Percentiles rank a stretch among this genome's conserved stretches.
These are phyloP conservation scores for Solenopsis fugax DNA, from an alignment of 1,140 invertebrate species.

Conservation along the genomic window DNA sequence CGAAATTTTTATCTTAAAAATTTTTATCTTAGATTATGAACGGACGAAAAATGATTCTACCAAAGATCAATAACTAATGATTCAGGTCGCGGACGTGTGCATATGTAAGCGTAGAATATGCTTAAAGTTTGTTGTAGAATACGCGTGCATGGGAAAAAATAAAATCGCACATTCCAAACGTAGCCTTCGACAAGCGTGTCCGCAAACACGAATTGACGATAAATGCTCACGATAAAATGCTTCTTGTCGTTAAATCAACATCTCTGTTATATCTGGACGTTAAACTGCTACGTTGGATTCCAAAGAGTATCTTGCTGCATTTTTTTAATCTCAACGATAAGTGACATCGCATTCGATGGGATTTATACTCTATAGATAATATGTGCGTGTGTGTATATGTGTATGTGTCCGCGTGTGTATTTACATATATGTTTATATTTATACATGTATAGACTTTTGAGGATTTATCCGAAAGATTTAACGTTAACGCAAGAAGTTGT, in stretches of 20 bases:
- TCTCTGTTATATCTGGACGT: background rate
- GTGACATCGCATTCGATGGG: background rate
- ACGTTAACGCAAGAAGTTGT: background rate
- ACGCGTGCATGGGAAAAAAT: slow-evolving; percentile 9
- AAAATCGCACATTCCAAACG: slow-evolving; percentile 44
- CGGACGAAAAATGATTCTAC: slow-evolving; percentile 22
- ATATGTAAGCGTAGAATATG: background rate
- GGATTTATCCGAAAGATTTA: slow-evolving; percentile 23
- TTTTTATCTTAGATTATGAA: slow-evolving; percentile 17
- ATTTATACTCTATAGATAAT: slow-evolving; percentile 30
- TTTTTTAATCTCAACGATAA: slow-evolving; percentile 44
- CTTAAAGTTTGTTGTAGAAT: slow-evolving; percentile 12
- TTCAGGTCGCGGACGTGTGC: slow-evolving; percentile 13
- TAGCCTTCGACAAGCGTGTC: background rate
- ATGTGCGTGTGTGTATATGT: background rate
- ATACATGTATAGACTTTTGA: slow-evolving; percentile 38
- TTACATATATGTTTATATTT: slow-evolving; percentile 6
- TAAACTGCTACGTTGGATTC: slow-evolving; percentile 48
- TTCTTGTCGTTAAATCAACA: slow-evolving; percentile 32
- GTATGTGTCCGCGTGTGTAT: background rate
- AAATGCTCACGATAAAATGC: slow-evolving; percentile 23
- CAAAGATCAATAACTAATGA: slow-evolving; percentile 49
- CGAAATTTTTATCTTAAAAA: slow-evolving; percentile 12
- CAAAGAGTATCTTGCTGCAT: slow-evolving; percentile 61
- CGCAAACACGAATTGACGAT: slow-evolving; percentile 14